These are phyloP conservation scores for Oligia fasciuncula DNA, from an alignment of 2,888 invertebrate species.

Conservation along the genomic window DNA sequence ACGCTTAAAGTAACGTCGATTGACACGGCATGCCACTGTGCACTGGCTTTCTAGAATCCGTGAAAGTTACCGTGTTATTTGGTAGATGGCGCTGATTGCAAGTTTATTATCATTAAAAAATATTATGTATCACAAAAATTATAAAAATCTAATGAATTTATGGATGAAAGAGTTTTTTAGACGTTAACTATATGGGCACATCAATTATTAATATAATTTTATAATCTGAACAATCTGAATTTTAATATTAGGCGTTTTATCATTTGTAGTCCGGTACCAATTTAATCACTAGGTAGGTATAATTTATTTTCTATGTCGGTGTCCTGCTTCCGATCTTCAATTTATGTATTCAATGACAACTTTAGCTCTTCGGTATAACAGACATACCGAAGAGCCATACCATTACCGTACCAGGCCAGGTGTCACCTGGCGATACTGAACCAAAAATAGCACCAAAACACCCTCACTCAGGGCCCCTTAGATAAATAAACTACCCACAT, in stretches of 20 bases:
- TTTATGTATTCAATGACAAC: not conserved
- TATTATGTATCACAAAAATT: not conserved
- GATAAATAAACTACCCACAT: slow-evolving; percentile 52
- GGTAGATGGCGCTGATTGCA: slow-evolving; percentile 54
- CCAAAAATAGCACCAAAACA: slow-evolving; percentile 31
- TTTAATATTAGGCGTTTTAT: not conserved
- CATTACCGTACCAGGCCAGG: slow-evolving; percentile 48
- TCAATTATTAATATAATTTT: not conserved
- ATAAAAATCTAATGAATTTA: not conserved
- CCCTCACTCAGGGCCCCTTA: slow-evolving; percentile 38
- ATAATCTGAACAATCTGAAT: too few relatives aligned
- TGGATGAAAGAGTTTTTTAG: not conserved
- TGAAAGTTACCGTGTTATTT: not conserved
- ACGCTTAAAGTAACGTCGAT: not conserved
- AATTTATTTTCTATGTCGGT: not conserved
- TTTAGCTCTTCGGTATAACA: slow-evolving; percentile 2
- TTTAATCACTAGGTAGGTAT: too few relatives aligned
- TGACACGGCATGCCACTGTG: not conserved
- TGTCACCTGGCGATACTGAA: slow-evolving; percentile 36
- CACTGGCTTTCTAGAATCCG: not conserved
- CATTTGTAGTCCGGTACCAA: not conserved
- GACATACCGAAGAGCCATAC: not conserved
- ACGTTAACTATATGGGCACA: not conserved
- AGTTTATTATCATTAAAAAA: too few relatives aligned
- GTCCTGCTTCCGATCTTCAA: not conserved